Percentiles rank a stretch among this genome's conserved stretches.
phyloP scores from a whole-genome alignment of 2,888 invertebrate species.

The Phymatocera aterrima region DNA sequence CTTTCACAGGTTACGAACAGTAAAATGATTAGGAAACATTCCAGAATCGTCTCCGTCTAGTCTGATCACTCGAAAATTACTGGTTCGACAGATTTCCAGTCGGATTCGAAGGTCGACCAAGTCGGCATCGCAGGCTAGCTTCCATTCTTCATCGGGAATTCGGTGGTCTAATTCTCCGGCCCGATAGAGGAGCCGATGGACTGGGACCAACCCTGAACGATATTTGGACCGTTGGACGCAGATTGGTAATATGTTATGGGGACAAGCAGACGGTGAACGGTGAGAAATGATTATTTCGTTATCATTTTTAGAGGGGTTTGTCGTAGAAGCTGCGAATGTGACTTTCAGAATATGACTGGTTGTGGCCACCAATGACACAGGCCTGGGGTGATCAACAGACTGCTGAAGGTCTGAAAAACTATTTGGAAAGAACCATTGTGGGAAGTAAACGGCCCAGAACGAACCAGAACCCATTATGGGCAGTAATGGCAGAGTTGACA shows the following conservation, averaged over 20 bases:
- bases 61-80: background rate
- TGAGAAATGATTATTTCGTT: constrained; percentile 59
- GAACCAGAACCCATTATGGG: constrained; percentile 66
- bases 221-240: constrained; percentile 77
- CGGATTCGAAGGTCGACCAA: constrained; percentile 77
- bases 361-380: constrained; percentile 81
- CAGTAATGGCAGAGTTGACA: constrained; percentile 76
- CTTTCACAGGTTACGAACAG: constrained; percentile 79
- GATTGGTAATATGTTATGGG: constrained; percentile 79
- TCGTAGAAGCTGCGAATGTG: background rate
- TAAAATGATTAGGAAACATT: background rate
- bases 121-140: constrained; percentile 78
- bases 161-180: constrained; percentile 77
- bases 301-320: background rate
- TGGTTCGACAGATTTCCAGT: constrained; percentile 81
- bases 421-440: constrained; percentile 66
- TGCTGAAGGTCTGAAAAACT: constrained; percentile 64
- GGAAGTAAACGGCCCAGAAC: constrained; percentile 66
- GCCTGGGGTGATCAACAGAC: constrained; percentile 79
- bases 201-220: constrained; percentile 78
- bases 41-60: background rate
- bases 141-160: constrained; percentile 78
- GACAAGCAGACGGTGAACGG: constrained; percentile 75
- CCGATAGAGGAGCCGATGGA: constrained; percentile 70
- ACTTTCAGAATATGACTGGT: constrained; percentile 77